Percentiles rank a stretch among this genome's conserved stretches.
Evolutionary conservation across 2,797 vertebrate genomes (phyloP).

Genomic region (Melopsittacus undulatus): DNA sequence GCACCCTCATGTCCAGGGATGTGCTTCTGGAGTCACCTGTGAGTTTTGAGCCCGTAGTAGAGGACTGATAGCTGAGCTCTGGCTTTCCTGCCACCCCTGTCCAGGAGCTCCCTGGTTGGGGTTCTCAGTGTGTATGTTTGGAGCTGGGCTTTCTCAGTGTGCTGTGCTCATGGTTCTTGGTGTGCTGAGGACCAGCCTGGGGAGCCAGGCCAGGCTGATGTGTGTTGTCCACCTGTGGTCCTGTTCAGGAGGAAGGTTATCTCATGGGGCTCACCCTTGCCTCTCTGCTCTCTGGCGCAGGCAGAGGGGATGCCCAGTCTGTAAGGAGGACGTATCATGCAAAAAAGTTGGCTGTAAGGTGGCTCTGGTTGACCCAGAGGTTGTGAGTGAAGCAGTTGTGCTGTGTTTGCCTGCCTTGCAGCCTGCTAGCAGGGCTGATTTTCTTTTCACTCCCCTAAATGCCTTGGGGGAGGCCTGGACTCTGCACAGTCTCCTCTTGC

Average conservation of each 20-base stretch:
- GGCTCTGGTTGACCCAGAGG: not conserved
- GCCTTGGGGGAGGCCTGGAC: not conserved
- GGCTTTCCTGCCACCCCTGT: not conserved
- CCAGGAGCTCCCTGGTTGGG: not conserved
- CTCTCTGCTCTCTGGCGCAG: not conserved
- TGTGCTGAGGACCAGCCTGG: not conserved
- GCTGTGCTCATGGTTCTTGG: not conserved
- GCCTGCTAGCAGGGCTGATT: not conserved
- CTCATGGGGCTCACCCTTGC: not conserved
- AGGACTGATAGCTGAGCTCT: not conserved
- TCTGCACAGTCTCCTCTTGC: not conserved
- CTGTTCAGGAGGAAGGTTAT: not conserved
- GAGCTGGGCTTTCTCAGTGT: not conserved
- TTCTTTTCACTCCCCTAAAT: not conserved
- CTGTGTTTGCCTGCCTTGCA: not conserved
- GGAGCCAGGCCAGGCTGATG: not conserved
- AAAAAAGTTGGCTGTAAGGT: fast-evolving
- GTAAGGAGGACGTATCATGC: fast-evolving
- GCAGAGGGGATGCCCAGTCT: not conserved
- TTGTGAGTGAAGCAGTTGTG: not conserved
- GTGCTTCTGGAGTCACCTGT: fast-evolving
- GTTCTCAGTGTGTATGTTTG: fast-evolving
- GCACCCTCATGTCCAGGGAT: fast-evolving
- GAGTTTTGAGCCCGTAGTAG: fast-evolving
- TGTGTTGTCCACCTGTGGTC: fast-evolving